phyloP scores from a whole-genome alignment of 1,140 invertebrate species.

The Trachelipus rathkii region DNA sequence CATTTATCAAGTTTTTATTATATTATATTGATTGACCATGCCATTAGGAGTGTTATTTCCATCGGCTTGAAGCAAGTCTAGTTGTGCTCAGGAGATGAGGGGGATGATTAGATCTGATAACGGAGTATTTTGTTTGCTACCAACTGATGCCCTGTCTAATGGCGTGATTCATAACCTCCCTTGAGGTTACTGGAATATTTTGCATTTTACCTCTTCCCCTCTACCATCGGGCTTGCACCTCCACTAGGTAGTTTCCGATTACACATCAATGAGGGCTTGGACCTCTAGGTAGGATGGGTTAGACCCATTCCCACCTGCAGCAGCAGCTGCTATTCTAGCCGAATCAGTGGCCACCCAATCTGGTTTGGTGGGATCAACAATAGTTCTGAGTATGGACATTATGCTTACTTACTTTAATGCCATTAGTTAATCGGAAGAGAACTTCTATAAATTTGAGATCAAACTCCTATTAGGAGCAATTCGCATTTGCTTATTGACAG shows the following conservation, averaged over 20 bases:
- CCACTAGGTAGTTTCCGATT: background rate
- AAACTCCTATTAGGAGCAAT: background rate
- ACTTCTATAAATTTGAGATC: background rate
- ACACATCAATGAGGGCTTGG: background rate
- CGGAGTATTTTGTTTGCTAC: background rate
- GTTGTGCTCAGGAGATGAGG: background rate
- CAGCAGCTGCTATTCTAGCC: background rate
- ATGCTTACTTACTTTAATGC: background rate
- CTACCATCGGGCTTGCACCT: background rate
- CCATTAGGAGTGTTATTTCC: background rate
- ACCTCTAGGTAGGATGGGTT: background rate
- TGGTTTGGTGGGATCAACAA: background rate
- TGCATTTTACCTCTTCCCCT: background rate
- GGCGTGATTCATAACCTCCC: background rate
- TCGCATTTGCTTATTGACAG: background rate
- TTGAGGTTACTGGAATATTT: no score
- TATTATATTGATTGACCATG: background rate
- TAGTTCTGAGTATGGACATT: background rate
- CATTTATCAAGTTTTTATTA: background rate
- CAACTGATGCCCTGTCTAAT: background rate
- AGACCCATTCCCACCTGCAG: background rate
- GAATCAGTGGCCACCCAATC: background rate
- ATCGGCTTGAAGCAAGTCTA: background rate
- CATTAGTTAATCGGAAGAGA: background rate
- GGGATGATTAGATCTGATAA: background rate